These are phyloP conservation scores for Aelia acuminata DNA, from an alignment of 2,888 invertebrate genomes.

Conservation along the genomic window DNA sequence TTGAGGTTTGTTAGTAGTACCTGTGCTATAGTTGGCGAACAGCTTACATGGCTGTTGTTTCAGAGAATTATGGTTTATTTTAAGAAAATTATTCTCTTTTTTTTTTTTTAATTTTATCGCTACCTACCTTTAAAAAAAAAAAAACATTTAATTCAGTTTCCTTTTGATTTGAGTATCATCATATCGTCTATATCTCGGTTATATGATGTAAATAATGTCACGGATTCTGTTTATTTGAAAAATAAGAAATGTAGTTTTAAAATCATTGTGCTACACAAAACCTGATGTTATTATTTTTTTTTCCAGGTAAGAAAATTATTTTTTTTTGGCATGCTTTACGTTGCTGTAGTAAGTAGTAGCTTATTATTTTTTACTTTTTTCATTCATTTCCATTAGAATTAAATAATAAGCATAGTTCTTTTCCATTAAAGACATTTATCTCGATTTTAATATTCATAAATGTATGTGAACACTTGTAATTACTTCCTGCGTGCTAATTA, in stretches of 20 bases:
- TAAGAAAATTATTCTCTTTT: too few relatives aligned
- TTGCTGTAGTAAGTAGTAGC: conserved; percentile 37
- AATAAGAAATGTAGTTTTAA: background rate
- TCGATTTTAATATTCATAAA: background rate
- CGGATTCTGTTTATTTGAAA: background rate
- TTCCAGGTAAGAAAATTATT: conserved; percentile 26
- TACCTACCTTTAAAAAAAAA: too few relatives aligned
- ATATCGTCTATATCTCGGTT: background rate
- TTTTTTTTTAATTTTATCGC: too few relatives aligned
- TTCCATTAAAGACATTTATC: background rate
- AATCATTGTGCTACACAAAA: background rate
- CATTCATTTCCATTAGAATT: background rate
- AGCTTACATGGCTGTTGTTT: too few relatives aligned
- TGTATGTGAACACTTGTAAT: background rate
- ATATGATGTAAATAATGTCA: background rate
- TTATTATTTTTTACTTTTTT: background rate
- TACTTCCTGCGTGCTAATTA: background rate
- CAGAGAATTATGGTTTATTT: too few relatives aligned
- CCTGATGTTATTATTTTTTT: conserved; percentile 5
- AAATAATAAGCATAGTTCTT: background rate
- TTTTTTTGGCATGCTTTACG: conserved; percentile 37
- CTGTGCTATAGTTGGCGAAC: too few relatives aligned
- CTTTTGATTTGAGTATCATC: too few relatives aligned
- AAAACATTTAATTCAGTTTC: too few relatives aligned
- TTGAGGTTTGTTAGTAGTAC: too few relatives aligned